phyloP scores from a whole-genome alignment of 2,113 vertebrate species.

The Ophiodon elongatus region DNA sequence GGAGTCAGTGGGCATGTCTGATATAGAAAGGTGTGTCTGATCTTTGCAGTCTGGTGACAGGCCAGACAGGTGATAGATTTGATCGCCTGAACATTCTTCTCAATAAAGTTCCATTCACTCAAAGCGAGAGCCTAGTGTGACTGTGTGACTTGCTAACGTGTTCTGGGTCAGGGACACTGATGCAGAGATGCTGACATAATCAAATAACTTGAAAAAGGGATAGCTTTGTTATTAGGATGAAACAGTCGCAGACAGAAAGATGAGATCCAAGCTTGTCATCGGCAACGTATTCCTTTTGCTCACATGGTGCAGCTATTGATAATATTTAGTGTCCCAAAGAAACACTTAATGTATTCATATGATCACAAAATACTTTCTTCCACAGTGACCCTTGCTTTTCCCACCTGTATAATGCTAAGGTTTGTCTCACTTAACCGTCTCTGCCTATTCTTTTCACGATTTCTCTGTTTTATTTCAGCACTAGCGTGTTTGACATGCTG shows the following conservation, averaged over 20 bases:
- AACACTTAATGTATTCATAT: neutral
- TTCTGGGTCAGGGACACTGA: neutral
- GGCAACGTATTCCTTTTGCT: neutral
- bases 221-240: neutral
- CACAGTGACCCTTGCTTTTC: neutral
- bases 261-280: neutral
- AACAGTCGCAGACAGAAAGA: neutral
- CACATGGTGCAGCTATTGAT: neutral
- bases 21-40: slow-evolving; percentile 16
- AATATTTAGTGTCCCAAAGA: neutral
- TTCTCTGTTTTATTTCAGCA: neutral
- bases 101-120: slow-evolving; percentile 33
- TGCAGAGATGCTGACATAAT: neutral
- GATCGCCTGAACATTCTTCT: slow-evolving; percentile 53
- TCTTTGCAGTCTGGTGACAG: slow-evolving; percentile 36
- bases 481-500: neutral
- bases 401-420: neutral
- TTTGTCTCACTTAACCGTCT: neutral
- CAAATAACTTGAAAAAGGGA: neutral
- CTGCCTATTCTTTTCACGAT: neutral
- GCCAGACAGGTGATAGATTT: slow-evolving; percentile 44
- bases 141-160: neutral
- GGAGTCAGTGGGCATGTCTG: slow-evolving; percentile 29
- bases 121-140: slow-evolving; percentile 10
- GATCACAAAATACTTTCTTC: neutral